Conservation (phyloP, 2,113 vertebrate species). For the Ochotona curzoniae region DNA sequence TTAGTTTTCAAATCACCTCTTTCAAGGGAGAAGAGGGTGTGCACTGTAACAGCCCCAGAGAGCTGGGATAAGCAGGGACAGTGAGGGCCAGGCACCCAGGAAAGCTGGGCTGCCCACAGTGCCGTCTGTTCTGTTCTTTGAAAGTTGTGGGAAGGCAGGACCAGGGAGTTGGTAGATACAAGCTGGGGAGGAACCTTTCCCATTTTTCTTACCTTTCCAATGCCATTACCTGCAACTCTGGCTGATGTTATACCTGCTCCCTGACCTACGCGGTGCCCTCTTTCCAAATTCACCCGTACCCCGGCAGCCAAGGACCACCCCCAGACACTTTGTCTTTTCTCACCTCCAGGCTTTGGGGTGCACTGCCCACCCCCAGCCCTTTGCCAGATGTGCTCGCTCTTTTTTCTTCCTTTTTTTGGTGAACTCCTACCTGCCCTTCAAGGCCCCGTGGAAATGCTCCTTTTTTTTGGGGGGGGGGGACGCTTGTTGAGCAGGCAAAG, state of each 20-base stretch:
- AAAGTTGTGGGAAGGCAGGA: neutral
- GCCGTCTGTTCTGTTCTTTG: neutral
- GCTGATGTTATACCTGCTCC: neutral
- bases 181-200: neutral
- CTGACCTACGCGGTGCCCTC: neutral
- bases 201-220: neutral
- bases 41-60: neutral
- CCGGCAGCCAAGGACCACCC: neutral
- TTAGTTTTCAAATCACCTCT: slow-evolving; percentile 49
- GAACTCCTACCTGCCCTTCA: neutral
- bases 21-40: neutral
- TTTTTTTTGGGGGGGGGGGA: slow-evolving; percentile 9
- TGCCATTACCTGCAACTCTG: neutral
- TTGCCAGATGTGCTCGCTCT: neutral
- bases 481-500: neutral
- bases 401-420: neutral
- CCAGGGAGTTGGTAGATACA: neutral
- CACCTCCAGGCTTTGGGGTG: neutral
- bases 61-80: neutral
- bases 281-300: neutral
- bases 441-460: neutral
- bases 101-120: neutral
- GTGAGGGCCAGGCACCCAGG: neutral
- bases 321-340: neutral
- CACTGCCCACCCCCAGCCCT: neutral